Evolutionary conservation across 1,140 invertebrate species (phyloP), one percentile per base, ranked within the genome.

Genomic region (Temnothorax longispinosus): DNA sequence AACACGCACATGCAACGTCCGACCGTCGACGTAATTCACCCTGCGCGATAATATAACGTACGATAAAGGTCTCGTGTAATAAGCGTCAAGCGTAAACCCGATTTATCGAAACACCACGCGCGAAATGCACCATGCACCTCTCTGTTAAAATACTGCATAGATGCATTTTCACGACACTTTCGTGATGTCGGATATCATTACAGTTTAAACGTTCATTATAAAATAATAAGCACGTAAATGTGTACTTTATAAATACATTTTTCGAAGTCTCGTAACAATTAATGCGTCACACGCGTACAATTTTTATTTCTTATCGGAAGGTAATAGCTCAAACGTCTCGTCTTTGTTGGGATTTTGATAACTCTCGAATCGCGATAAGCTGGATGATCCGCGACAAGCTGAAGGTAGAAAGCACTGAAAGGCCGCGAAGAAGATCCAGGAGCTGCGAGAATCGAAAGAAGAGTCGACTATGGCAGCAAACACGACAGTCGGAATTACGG

Each of bases 361-460:
- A 86, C 67, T 81, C 84, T 27, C 67, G 41, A 78, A 80, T 58
- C 58, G 72, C 54, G 85, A 54, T 87, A 88, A 88, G 69, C 87
- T 60, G 87, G 87, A 88, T 88, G 71, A 88, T 86, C 87, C 76
- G 87, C 11, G 62, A 52, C 84, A 85, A 81, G 76, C 67, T 27
- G 44, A 58, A 86, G 52, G 58, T 50, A 65, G 15, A 47, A 54
- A 56, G 38, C 41, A 32, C 18, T 41, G 75, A 75, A 69, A 76
- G 58, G 65, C 50, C 18, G 58, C 44, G 41, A 75, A 52, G 50
- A 21, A 32, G 58, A 80, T 87, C 69, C 58, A 18, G 56, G 50
- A 72, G 13, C 54, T 18, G 27, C 50, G 69, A 75, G 21, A 65
- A 65, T 32, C 84, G 87, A 52, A 44, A 21, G 71, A 77, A 60